Conservation (phyloP, 2,888 invertebrate species). For the Eristalis arbustorum region DNA sequence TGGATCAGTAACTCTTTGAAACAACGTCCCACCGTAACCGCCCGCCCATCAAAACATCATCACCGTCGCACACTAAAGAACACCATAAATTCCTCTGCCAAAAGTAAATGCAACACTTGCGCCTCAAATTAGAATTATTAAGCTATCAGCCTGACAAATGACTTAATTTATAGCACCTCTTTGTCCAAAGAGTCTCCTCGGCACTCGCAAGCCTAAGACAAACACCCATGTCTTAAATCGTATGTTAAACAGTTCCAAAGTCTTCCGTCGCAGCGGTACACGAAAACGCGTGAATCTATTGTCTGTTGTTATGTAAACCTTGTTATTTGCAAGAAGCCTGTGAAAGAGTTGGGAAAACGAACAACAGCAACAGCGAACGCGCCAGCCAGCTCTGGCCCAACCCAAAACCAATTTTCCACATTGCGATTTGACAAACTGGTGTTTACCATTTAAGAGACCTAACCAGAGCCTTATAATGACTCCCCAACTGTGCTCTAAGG, state of each 20-base stretch:
- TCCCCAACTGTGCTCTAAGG: slow-evolving; percentile 19
- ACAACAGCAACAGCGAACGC: slow-evolving; percentile 10
- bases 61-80: too few species aligned
- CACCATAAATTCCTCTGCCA: neutral
- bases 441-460: slow-evolving; percentile 62
- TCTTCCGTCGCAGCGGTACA: slow-evolving; percentile 24
- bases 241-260: slow-evolving; percentile 49
- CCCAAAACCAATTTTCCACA: slow-evolving; percentile 68
- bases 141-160: slow-evolving; percentile 5
- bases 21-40: too few species aligned
- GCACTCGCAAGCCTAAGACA: neutral
- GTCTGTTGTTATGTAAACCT: slow-evolving; percentile 43
- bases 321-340: slow-evolving; percentile 45
- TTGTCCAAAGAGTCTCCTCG: neutral
- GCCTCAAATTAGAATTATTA: neutral
- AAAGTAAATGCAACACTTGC: neutral
- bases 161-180: slow-evolving; percentile 39
- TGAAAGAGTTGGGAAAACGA: slow-evolving; percentile 3
- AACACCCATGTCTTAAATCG: slow-evolving; percentile 38
- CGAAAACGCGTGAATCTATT: slow-evolving; percentile 39
- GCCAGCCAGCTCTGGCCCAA: slow-evolving; percentile 66
- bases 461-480: slow-evolving; percentile 49
- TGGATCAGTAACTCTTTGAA: too few species aligned
- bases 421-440: slow-evolving; percentile 64
- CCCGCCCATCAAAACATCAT: too few species aligned